Percentiles rank a stretch among this genome's conserved stretches.
Evolutionary conservation across 2,888 invertebrate genomes (phyloP).

Genomic region (Gisinianus flammeolus): DNA sequence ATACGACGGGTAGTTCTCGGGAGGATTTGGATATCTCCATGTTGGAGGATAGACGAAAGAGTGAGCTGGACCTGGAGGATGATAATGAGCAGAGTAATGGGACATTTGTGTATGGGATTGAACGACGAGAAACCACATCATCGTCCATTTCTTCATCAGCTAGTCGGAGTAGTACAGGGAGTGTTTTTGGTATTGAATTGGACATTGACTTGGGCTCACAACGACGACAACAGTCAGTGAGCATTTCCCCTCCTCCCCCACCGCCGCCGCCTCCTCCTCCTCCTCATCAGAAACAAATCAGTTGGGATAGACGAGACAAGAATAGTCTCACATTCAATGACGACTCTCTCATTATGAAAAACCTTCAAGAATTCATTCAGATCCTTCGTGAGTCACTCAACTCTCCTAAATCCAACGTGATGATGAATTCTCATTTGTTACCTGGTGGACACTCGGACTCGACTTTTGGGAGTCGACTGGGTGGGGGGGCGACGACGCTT

Average conservation of each 20-base stretch:
- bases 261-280: not conserved
- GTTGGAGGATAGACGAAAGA: not conserved
- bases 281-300: too few species aligned
- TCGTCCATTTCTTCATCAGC: not conserved
- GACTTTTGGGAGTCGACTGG: not conserved
- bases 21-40: not conserved
- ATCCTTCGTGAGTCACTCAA: slow-evolving; percentile 52
- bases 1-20: not conserved
- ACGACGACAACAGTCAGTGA: too few species aligned
- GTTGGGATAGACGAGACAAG: too few species aligned
- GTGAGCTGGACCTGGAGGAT: not conserved
- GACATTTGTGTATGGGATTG: slow-evolving; percentile 3
- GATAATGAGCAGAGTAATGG: not conserved
- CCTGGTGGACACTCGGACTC: not conserved
- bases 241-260: not conserved
- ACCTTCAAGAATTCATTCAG: slow-evolving; percentile 54
- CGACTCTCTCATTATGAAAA: slow-evolving; percentile 36
- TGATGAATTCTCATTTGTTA: not conserved
- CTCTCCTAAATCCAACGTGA: not conserved
- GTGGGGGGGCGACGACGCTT: not conserved
- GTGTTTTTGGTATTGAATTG: not conserved
- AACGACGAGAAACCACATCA: not conserved
- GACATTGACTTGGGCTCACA: not conserved
- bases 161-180: not conserved
- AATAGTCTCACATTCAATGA: not conserved